phyloP scores from a whole-genome alignment of 2,113 vertebrate species.

The Amia ocellicauda region DNA sequence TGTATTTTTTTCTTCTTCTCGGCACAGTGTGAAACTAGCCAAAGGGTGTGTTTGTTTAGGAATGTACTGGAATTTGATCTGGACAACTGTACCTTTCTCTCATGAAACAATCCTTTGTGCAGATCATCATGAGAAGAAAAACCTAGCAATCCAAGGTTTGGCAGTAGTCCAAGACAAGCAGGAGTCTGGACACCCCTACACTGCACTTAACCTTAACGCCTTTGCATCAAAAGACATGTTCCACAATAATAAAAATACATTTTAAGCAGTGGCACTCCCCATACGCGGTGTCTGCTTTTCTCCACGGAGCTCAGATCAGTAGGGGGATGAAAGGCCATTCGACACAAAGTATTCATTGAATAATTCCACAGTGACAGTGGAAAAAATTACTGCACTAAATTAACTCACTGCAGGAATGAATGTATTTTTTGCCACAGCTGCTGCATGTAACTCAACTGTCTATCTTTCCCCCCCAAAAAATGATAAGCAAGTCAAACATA shows the following conservation, averaged over 20 bases:
- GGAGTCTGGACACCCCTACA: neutral
- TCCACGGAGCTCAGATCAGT: too few relatives aligned
- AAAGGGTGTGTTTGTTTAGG: slow-evolving; percentile 26
- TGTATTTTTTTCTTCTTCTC: too few relatives aligned
- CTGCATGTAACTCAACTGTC: neutral
- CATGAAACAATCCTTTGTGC: slow-evolving; percentile 35
- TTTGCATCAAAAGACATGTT: too few relatives aligned
- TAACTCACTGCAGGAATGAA: neutral
- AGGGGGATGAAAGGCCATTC: neutral
- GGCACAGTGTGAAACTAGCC: slow-evolving; percentile 6
- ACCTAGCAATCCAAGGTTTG: slow-evolving; percentile 12
- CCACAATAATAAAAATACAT: too few relatives aligned
- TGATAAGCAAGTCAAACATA: neutral
- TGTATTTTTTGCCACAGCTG: neutral
- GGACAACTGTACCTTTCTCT: slow-evolving; percentile 23
- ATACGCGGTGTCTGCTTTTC: neutral
- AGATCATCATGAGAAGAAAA: slow-evolving; percentile 3
- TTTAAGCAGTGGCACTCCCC: neutral
- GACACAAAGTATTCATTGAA: neutral
- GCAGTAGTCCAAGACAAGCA: slow-evolving; percentile 11
- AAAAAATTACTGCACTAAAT: neutral
- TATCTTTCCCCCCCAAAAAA: neutral
- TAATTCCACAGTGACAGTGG: neutral
- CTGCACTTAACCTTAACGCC: too few relatives aligned
- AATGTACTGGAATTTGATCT: slow-evolving; percentile 33